phyloP scores from a whole-genome alignment of 2,797 vertebrate genomes.

The Hybognathus amarus region DNA sequence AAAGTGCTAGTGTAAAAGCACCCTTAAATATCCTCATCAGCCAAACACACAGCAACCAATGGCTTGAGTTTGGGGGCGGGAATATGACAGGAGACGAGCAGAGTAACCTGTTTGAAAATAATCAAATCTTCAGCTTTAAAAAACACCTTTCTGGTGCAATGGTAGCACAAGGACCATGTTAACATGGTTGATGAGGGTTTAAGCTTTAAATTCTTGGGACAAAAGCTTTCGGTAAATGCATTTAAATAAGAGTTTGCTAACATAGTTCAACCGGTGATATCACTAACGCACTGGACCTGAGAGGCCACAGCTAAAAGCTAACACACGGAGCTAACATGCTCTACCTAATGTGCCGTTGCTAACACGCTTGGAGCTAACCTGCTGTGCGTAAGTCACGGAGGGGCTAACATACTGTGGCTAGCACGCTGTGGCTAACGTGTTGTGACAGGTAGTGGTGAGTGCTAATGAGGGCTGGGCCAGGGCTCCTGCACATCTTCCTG shows the following conservation, averaged over 20 bases:
- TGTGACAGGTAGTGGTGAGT: constrained; percentile 82
- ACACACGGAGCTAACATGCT: constrained; percentile 44
- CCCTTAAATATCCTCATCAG: background rate
- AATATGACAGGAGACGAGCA: background rate
- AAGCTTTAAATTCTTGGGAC: background rate
- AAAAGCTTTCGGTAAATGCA: background rate
- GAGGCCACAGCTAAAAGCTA: constrained; percentile 41
- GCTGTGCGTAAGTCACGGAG: constrained; percentile 49
- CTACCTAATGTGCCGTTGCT: constrained; percentile 54
- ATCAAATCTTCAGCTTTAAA: background rate
- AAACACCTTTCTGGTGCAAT: background rate
- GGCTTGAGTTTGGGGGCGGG: background rate
- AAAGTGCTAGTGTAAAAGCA: no score
- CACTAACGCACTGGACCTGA: constrained; percentile 3
- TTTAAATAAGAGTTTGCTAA: background rate
- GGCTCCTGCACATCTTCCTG: constrained; percentile 81
- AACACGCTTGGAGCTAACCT: constrained; percentile 53
- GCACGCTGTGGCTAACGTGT: constrained; percentile 80
- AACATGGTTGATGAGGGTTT: background rate
- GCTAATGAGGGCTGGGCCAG: constrained; percentile 80
- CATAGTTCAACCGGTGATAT: background rate
- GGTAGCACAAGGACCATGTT: background rate
- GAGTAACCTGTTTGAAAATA: background rate
- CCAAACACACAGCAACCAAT: background rate
- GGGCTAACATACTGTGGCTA: constrained; percentile 56